A percentile compares a stretch with the other conserved stretches of the same genome.
phyloP scores from a whole-genome alignment of 92 coral and sea anemone genomes.

The Metridium senile region DNA sequence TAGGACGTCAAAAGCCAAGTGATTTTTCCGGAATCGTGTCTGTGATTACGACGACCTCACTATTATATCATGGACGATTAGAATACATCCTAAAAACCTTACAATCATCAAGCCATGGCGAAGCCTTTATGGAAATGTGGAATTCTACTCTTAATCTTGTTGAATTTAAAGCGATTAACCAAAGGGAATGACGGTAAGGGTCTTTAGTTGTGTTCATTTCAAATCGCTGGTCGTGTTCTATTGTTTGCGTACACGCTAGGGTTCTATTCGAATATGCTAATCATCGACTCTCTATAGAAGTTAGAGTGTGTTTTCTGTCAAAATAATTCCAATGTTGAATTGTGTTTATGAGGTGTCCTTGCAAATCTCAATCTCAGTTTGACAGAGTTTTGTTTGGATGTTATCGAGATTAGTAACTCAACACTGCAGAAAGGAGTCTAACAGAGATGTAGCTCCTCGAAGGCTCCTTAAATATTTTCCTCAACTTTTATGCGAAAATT shows the following conservation, averaged over 20 bases:
- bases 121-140: background rate
- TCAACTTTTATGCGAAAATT: background rate
- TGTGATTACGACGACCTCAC: slow-evolving; percentile 20
- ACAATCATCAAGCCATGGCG: slow-evolving; percentile 8
- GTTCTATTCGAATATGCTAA: background rate
- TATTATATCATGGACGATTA: slow-evolving; percentile 8
- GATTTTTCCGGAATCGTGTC: slow-evolving; percentile 33
- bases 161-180: slow-evolving; percentile 5
- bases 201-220: background rate
- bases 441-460: background rate
- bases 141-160: slow-evolving; percentile 18
- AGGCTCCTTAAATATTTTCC: background rate
- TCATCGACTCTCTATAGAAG: background rate
- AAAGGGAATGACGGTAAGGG: slow-evolving; percentile 9
- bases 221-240: background rate
- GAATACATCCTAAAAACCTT: background rate
- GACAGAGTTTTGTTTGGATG: background rate
- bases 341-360: background rate
- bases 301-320: background rate
- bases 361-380: background rate
- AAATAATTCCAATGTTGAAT: background rate
- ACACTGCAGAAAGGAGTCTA: background rate
- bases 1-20: slow-evolving; percentile 21
- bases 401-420: slow-evolving; percentile 9
- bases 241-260: background rate